Base-by-base conservation (phyloP, 2,888 invertebrate genomes). In the Byasa hedistus region DNA sequence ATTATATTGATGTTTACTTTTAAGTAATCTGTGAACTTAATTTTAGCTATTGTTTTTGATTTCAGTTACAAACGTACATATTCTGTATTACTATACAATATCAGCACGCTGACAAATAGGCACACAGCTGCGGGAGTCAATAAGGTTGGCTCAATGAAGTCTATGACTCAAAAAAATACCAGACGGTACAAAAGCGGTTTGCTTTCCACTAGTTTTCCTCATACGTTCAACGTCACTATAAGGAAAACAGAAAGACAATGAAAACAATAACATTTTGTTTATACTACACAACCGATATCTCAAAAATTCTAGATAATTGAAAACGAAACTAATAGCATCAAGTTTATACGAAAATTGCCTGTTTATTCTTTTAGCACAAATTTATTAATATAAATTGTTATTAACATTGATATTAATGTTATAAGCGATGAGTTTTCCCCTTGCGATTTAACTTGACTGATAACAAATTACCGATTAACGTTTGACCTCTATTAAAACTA, bases 131-230 rank as follows among this genome's bases (percentile, higher is more conserved):
- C 15, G 44, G 4, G 17, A 4, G 19, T 44, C 44, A 44, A 17
- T 17, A 12, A 15, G 4, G 3, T 15, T 44, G 21, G 61, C 32
- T 52, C 39, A 52, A 52, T 52, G 19, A 54, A 21, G 27, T 23
- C 24, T 60, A 57, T 67, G 63, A 67, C 23, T 64, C 67, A 63
- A 55, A 60, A 60, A 66, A 58, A 44, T 61, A 60, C 56, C 64
- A 64, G 54, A 58, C 54, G 19, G 39, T 23, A 61, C 52, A 58
- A 66, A 36, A 24, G 8, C 17, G 15, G 4, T 19, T 10, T 44
- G 55, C 17, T 57, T 59, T 66, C n/a, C 48, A 64, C 22, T 22
- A 51, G 22, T 69, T 65, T 65, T 69, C 57, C 65, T 65, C 24
- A 54, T 67, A 8, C 44, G 22, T 21, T 12, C 15, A 10, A 52